phyloP scores from a whole-genome alignment of 2,888 invertebrate species.

The Molorchus minor region DNA sequence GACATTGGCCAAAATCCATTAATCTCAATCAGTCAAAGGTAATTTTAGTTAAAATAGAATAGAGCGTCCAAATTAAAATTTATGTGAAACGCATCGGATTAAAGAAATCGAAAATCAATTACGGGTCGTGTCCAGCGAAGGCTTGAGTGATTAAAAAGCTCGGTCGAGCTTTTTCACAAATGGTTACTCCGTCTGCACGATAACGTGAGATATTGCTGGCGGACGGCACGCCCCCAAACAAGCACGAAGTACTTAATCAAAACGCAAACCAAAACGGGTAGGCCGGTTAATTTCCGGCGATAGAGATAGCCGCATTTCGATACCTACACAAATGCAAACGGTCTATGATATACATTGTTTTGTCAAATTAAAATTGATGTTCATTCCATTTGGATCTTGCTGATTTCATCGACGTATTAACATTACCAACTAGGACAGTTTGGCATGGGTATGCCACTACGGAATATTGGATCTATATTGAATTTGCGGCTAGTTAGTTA shows the following conservation, averaged over 20 bases:
- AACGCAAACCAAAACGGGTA: slow-evolving; percentile 38
- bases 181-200: slow-evolving; percentile 41
- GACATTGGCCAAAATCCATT: slow-evolving; percentile 20
- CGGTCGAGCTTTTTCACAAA: slow-evolving; percentile 42
- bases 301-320: slow-evolving; percentile 39
- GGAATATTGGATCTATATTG: not conserved
- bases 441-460: not conserved
- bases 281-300: slow-evolving; percentile 45
- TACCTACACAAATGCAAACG: slow-evolving; percentile 41
- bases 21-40: slow-evolving; percentile 36
- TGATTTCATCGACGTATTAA: slow-evolving; percentile 11
- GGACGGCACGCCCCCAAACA: slow-evolving; percentile 29
- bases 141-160: slow-evolving; percentile 46
- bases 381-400: slow-evolving; percentile 19
- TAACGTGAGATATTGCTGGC: slow-evolving; percentile 42
- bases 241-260: slow-evolving; percentile 40
- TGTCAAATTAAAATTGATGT: slow-evolving; percentile 46
- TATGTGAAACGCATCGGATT: slow-evolving; percentile 41
- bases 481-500: slow-evolving; percentile 4
- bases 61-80: slow-evolving; percentile 39
- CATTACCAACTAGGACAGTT: slow-evolving; percentile 2
- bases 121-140: slow-evolving; percentile 40
- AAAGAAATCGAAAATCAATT: slow-evolving; percentile 48
- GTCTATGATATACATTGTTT: slow-evolving; percentile 44
- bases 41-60: slow-evolving; percentile 37